Evolutionary conservation across 2,888 invertebrate species (phyloP), one percentile per base, ranked within the genome.

Genomic region (Drosophila greeni): DNA sequence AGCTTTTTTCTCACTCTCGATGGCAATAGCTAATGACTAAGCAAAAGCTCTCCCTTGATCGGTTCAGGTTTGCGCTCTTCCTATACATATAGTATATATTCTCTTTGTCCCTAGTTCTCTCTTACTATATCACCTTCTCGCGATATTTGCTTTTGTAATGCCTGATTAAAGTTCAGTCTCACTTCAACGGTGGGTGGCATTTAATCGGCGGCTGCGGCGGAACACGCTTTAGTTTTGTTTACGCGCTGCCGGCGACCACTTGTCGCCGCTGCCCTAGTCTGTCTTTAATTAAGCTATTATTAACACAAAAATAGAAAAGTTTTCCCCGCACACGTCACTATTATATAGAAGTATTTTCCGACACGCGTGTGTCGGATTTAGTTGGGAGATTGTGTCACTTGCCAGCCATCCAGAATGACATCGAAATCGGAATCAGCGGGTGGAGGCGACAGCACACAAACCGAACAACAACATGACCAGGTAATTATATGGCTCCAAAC

Each of bases 221-320:
- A 52, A 61, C 36, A 60, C 16, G 6, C n/a, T 66, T 84, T 65
- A 82, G 85, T 84, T 66, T 52, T 60, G 31, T 70, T 66, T 47
- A 42, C 55, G 69, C 61, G 59, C 54, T 60, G 54, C 24, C 55
- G 6, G 68, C 45, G 83, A 43, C 36, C 73, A 56, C 48, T 51
- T 36, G 49, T 9, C 58, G n/a, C n/a, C 29, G 16, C 47, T 8
- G 6, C 14, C 34, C n/a, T 34, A 51, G 45, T 29, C 18, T 24
- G 16, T 20, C 7, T 39, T 36, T 62, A 70, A 70, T 57, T 58
- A 36, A 43, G 40, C 45, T 56, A 60, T 20, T 68, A 24, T 29
- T 33, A 45, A 23, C 29, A 71, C 48, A 53, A 57, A 69, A 69
- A 69, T 69, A 69, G 69, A 70, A 57, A 43, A 56, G 18, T 51